Evolutionary conservation across 1,140 invertebrate species (phyloP).

Genomic region (Cotesia vestalis): DNA sequence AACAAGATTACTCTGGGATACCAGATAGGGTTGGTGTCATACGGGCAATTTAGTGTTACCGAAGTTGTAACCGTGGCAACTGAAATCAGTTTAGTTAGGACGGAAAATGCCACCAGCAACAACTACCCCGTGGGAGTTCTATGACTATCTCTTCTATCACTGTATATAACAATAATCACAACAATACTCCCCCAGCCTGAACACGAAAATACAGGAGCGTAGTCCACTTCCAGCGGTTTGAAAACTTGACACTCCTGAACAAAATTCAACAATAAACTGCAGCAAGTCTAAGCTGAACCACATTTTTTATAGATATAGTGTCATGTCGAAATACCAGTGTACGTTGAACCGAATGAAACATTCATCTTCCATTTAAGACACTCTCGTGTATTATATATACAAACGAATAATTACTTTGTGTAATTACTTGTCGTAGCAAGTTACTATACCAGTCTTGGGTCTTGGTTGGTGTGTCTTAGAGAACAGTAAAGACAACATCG

Average conservation of each 20-base stretch:
- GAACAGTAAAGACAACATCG: background rate
- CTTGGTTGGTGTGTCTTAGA: background rate
- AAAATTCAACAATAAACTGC: background rate
- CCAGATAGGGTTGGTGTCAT: background rate
- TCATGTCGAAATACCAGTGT: no score
- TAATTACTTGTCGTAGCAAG: slow-evolving; percentile 38
- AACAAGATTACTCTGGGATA: slow-evolving; percentile 13
- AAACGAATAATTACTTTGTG: slow-evolving; percentile 42
- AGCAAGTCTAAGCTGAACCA: no score
- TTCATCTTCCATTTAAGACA: slow-evolving; percentile 14
- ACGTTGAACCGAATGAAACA: background rate
- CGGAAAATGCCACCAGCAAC: no score
- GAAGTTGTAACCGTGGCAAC: background rate
- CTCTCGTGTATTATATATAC: slow-evolving; percentile 22
- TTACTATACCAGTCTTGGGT: slow-evolving; percentile 18
- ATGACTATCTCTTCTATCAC: no score
- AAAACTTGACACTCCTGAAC: background rate
- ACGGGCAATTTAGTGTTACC: slow-evolving; percentile 17
- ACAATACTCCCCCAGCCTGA: background rate
- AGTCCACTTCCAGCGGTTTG: background rate
- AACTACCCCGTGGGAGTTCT: no score
- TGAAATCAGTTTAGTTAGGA: slow-evolving; percentile 20
- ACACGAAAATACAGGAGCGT: background rate
- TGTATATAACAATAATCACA: no score
- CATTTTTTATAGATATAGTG: no score